phyloP scores from a whole-genome alignment of 53 echinoderm and acorn worm species.

The Temnopleurus reevesii region DNA sequence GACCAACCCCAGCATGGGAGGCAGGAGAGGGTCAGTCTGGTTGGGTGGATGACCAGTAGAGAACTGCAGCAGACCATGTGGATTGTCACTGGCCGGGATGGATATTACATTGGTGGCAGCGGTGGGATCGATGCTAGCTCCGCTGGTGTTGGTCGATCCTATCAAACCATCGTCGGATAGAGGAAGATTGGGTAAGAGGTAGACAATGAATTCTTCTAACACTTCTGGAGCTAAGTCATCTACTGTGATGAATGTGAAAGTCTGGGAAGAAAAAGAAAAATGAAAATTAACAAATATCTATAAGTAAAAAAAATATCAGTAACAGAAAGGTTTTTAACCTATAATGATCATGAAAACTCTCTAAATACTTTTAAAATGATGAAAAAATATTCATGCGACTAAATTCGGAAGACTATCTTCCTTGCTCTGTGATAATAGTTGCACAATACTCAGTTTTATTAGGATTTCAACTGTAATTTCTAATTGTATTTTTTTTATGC shows the following conservation, averaged over 20 bases:
- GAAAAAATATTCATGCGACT: too few species aligned
- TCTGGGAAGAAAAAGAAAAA: conserved; percentile 35
- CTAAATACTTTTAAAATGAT: too few species aligned
- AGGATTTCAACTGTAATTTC: too few species aligned
- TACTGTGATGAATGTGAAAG: conserved; percentile 62
- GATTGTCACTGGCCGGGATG: conserved; percentile 78
- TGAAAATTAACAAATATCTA: too few species aligned
- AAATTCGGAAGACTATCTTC: too few species aligned
- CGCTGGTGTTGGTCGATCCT: conserved; percentile 93
- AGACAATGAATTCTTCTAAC: conserved; percentile 71
- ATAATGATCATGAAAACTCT: too few species aligned
- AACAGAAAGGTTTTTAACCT: too few species aligned
- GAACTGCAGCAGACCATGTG: conserved; percentile 91
- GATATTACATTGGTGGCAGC: conserved; percentile 69
- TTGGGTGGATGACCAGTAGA: conserved; percentile 76
- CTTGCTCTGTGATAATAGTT: too few species aligned
- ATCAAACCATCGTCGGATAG: conserved; percentile 92
- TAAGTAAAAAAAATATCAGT: too few species aligned
- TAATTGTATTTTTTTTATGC: too few species aligned
- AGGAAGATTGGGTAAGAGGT: conserved; percentile 70
- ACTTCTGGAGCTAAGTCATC: conserved; percentile 89
- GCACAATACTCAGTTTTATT: too few species aligned
- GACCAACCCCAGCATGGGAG: conserved; percentile 61
- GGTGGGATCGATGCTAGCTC: conserved; percentile 85
- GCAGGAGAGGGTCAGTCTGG: conserved; percentile 74